Conservation (phyloP, 2,797 vertebrate genomes). For the Cirrhinus molitorella region DNA sequence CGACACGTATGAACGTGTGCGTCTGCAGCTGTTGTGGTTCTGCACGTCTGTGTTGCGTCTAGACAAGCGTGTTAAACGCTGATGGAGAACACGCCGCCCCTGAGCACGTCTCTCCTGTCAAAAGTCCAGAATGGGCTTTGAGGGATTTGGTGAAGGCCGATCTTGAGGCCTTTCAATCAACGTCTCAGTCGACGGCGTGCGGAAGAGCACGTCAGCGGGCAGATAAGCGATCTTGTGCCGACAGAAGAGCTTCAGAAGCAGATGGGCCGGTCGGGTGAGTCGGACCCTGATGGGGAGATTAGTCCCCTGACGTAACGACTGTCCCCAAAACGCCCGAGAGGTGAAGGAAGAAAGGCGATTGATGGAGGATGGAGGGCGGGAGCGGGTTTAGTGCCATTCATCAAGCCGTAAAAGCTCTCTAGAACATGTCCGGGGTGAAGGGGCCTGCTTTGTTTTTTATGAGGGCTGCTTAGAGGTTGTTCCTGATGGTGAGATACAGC, state of each 20-base stretch:
- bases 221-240: conserved; percentile 51
- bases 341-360: background rate
- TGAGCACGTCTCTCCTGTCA: conserved; percentile 34
- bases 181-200: conserved; percentile 4
- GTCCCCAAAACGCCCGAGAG: background rate
- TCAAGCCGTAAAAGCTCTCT: conserved; percentile 37
- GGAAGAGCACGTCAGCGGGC: conserved; percentile 38
- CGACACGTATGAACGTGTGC: background rate
- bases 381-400: conserved; percentile 6
- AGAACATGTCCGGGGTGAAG: conserved; percentile 19
- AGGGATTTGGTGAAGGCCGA: conserved; percentile 19
- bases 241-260: conserved; percentile 24
- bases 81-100: conserved; percentile 34
- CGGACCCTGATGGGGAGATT: conserved; percentile 37
- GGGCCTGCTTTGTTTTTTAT: background rate
- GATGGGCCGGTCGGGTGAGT: conserved; percentile 15
- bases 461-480: conserved; percentile 11
- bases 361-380: background rate
- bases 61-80: conserved; percentile 27
- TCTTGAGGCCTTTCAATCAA: conserved; percentile 15
- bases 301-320: conserved; percentile 36
- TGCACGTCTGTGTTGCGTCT: conserved; percentile 39
- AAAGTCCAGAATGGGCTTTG: conserved; percentile 6
- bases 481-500: conserved; percentile 22
- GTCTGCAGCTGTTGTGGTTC: conserved; percentile 22